phyloP scores from a whole-genome alignment of 2,797 vertebrate genomes.

The Leucoraja ocellata region DNA sequence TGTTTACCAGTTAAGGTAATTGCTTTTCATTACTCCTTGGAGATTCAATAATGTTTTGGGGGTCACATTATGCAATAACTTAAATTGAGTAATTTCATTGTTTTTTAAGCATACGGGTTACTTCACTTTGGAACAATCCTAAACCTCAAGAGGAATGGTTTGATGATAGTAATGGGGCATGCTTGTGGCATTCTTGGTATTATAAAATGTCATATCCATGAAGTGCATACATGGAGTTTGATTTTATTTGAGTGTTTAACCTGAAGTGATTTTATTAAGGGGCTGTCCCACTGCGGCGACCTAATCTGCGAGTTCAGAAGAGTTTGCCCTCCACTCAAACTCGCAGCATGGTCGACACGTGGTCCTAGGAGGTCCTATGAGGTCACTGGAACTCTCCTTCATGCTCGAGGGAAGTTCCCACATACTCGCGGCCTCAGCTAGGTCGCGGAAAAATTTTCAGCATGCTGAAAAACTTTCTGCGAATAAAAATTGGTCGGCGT shows the following conservation, averaged over 20 bases:
- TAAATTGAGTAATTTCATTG: background rate
- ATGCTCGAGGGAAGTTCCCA: too few relatives aligned
- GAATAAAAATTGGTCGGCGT: too few relatives aligned
- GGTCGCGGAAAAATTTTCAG: too few relatives aligned
- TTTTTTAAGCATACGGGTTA: background rate
- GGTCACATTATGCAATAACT: background rate
- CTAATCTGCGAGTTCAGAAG: too few relatives aligned
- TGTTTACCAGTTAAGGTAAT: background rate
- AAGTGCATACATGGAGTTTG: background rate
- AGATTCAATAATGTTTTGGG: background rate
- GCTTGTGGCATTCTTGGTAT: background rate
- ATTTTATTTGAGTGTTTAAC: conserved; percentile 13
- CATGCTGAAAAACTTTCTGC: too few relatives aligned
- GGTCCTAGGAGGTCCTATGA: too few relatives aligned
- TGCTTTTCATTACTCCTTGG: background rate
- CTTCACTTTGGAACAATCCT: background rate
- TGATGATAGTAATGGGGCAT: background rate
- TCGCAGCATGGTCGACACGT: too few relatives aligned
- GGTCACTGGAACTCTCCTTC: too few relatives aligned
- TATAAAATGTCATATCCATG: conserved; percentile 1
- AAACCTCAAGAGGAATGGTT: background rate
- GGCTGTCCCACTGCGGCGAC: too few relatives aligned
- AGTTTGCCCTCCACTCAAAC: too few relatives aligned
- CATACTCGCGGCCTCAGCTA: too few relatives aligned
- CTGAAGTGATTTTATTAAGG: background rate